Evolutionary conservation across 1,140 invertebrate genomes (phyloP).

Genomic region (Dryas iulia): DNA sequence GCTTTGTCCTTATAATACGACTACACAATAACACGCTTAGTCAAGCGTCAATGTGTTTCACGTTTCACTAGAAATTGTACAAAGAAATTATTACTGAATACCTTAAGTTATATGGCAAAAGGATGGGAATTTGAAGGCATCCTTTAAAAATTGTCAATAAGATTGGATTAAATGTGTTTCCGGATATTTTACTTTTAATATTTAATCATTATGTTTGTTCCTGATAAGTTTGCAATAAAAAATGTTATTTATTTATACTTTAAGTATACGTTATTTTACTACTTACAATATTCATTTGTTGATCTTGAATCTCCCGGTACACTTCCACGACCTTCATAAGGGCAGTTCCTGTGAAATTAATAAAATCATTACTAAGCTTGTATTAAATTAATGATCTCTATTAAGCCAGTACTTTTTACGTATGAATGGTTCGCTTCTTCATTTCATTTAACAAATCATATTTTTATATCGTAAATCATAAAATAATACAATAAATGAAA

Average conservation of each 20-base stretch:
- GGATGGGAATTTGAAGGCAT: background rate
- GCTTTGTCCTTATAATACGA: conserved; percentile 15
- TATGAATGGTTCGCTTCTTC: too few relatives aligned
- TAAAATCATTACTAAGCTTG: background rate
- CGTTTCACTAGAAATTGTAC: background rate
- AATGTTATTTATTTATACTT: background rate
- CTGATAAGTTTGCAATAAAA: background rate
- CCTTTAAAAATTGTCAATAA: background rate
- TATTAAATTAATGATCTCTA: too few relatives aligned
- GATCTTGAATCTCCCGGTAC: conserved; percentile 94
- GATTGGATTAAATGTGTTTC: background rate
- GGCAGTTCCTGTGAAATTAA: conserved; percentile 87
- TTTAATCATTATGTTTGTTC: background rate
- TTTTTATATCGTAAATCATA: background rate
- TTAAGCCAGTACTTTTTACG: too few relatives aligned
- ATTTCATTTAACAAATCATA: too few relatives aligned
- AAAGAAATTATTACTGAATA: background rate
- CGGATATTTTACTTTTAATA: background rate
- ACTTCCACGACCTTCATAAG: conserved; percentile 95
- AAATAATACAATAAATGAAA: background rate
- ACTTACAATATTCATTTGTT: conserved; percentile 96
- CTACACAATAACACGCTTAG: conserved; percentile 3
- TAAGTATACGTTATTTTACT: background rate
- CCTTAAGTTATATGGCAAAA: background rate
- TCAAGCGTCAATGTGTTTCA: conserved; percentile 2